Percentiles rank a stretch among this genome's conserved stretches.
Evolutionary conservation across 2,888 invertebrate species (phyloP).

Genomic region (Sinopyrophorus schimmeli): DNA sequence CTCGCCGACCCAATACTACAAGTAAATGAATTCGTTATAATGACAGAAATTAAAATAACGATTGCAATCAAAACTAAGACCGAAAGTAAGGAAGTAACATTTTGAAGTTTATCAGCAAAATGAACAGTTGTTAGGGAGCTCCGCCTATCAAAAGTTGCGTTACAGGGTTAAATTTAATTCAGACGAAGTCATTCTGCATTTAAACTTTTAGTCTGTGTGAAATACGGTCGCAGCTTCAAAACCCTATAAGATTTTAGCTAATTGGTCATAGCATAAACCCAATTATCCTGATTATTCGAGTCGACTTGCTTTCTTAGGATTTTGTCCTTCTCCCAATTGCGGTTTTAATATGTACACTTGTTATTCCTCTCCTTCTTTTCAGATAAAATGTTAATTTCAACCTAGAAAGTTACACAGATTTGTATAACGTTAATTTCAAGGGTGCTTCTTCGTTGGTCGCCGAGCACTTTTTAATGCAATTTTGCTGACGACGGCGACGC

Average conservation of each 20-base stretch:
- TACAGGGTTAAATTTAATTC: constrained; percentile 44
- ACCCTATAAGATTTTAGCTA: constrained; percentile 44
- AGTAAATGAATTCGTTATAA: constrained; percentile 38
- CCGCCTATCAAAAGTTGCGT: constrained; percentile 37
- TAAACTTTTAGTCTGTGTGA: constrained; percentile 44
- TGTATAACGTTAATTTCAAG: constrained; percentile 29
- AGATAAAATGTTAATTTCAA: constrained; percentile 37
- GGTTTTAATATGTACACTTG: constrained; percentile 25
- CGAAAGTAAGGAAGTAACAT: constrained; percentile 39
- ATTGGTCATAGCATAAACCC: constrained; percentile 47
- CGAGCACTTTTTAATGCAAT: constrained; percentile 18
- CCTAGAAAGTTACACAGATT: constrained; percentile 31
- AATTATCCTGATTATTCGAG: constrained; percentile 44
- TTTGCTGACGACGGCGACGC: constrained; percentile 13
- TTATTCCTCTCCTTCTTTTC: constrained; percentile 29
- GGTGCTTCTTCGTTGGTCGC: constrained; percentile 20
- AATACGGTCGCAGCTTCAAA: constrained; percentile 42
- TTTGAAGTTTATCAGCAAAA: constrained; percentile 40
- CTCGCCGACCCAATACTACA: too few relatives aligned
- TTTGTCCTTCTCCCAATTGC: constrained; percentile 27
- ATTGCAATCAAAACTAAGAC: constrained; percentile 41
- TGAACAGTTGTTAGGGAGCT: constrained; percentile 40
- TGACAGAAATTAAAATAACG: constrained; percentile 43
- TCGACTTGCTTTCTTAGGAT: constrained; percentile 24
- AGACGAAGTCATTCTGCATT: constrained; percentile 42